phyloP scores from a whole-genome alignment of 2,113 vertebrate species.

The Ornithorhynchus anatinus region DNA sequence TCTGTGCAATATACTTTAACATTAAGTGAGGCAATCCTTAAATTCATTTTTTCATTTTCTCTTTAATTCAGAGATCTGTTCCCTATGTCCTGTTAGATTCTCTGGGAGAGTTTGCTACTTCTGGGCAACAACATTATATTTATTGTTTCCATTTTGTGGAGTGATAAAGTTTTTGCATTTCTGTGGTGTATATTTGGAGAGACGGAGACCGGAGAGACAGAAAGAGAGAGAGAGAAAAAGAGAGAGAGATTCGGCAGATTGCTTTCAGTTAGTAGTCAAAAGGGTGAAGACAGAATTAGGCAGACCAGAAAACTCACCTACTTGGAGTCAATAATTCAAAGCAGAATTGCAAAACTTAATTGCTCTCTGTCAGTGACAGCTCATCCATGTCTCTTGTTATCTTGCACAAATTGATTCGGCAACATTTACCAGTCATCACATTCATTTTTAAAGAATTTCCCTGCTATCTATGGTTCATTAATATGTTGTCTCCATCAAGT shows the following conservation, averaged over 20 bases:
- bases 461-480: constrained; percentile 40
- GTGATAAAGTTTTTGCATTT: too few species aligned
- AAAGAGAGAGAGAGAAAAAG: background rate
- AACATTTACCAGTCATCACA: constrained; percentile 17
- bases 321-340: constrained; percentile 44
- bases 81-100: too few species aligned
- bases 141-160: too few species aligned
- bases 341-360: constrained; percentile 27
- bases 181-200: background rate
- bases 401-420: constrained; percentile 41
- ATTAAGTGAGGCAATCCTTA: too few species aligned
- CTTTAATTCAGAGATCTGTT: too few species aligned
- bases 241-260: background rate
- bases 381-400: constrained; percentile 26
- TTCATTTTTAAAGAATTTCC: constrained; percentile 42
- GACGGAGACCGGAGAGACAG: background rate
- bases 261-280: background rate
- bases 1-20: too few species aligned
- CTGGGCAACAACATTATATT: too few species aligned
- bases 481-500: constrained; percentile 29
- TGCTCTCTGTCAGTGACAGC: constrained; percentile 19
- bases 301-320: background rate
- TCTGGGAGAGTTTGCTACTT: too few species aligned
- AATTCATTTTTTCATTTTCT: too few species aligned
- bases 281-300: background rate